A percentile compares a stretch with the other conserved stretches of the same genome.
Evolutionary conservation across 2,113 vertebrate species (phyloP).

Genomic region (Thunnus thynnus): DNA sequence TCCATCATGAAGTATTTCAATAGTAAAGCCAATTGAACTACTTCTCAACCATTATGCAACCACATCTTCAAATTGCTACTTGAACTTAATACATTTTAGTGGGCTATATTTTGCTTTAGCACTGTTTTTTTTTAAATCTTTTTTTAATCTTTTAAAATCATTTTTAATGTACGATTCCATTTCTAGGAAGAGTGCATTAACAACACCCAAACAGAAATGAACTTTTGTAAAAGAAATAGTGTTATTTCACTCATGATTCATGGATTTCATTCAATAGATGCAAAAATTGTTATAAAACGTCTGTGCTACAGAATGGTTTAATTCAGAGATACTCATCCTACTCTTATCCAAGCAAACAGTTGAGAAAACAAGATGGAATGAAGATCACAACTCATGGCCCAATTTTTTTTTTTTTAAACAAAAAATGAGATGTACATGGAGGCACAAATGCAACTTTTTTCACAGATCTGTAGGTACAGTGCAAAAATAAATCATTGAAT

Average conservation of each 20-base stretch:
- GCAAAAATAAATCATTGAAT: conserved; percentile 68
- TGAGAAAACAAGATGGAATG: conserved; percentile 41
- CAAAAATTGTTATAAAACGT: conserved; percentile 49
- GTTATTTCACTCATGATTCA: neutral
- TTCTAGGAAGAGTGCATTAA: neutral
- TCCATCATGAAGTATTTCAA: neutral
- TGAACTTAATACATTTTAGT: neutral
- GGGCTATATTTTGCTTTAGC: too few species aligned
- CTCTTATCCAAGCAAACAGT: conserved; percentile 37
- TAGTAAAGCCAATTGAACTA: neutral
- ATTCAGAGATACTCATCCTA: conserved; percentile 46
- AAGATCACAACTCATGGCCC: conserved; percentile 37
- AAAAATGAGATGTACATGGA: conserved; percentile 46
- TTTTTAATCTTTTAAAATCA: too few species aligned
- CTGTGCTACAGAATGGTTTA: conserved; percentile 47
- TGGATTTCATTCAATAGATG: conserved; percentile 47
- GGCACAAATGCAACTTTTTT: conserved; percentile 58
- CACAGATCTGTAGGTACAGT: conserved; percentile 78
- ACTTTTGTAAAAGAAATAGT: conserved; percentile 29
- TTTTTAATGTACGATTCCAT: neutral
- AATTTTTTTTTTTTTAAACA: conserved; percentile 24
- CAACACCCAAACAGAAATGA: conserved; percentile 13
- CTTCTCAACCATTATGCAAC: neutral
- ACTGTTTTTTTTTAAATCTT: neutral
- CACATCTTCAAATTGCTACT: neutral